Evolutionary conservation across 2,888 invertebrate genomes (phyloP).

Genomic region (Teleogryllus oceanicus): DNA sequence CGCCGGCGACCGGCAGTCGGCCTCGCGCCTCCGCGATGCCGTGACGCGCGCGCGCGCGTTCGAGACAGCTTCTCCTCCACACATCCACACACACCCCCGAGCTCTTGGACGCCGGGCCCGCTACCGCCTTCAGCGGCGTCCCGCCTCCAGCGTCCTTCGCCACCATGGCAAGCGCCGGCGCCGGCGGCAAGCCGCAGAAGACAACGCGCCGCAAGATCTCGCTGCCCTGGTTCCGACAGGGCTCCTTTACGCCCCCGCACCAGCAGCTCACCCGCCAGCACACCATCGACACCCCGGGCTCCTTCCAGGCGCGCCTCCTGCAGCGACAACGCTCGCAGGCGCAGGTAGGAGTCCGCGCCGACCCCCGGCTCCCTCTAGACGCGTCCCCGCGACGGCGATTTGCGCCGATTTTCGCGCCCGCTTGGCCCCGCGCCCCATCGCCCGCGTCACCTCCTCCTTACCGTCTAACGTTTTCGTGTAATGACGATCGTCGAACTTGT

Average conservation of each 20-base stretch:
- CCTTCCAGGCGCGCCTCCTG: conserved; percentile 73
- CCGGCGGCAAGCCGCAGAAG: conserved; percentile 54
- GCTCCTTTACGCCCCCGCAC: conserved; percentile 69
- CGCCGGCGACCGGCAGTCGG: conserved; percentile 39
- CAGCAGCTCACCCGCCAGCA: conserved; percentile 77
- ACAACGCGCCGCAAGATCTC: conserved; percentile 80
- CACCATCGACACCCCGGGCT: conserved; percentile 85
- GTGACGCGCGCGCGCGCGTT: conserved; percentile 47
- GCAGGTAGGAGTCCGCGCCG: conserved; percentile 47
- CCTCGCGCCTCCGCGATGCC: conserved; percentile 34
- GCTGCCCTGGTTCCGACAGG: conserved; percentile 84
- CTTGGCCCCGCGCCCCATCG: not conserved
- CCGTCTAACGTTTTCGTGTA: not conserved
- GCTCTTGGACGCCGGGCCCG: conserved; percentile 24
- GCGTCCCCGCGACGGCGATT: not conserved
- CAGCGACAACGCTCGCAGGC: conserved; percentile 64
- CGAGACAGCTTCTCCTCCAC: conserved; percentile 42
- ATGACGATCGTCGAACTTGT: no score
- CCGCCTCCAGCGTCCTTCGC: not conserved
- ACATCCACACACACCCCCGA: no score
- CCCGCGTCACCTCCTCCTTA: not conserved
- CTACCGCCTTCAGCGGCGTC: conserved; percentile 21
- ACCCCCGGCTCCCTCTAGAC: not conserved
- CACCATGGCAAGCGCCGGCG: conserved; percentile 41
- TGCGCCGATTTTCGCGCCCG: not conserved